Base-by-base conservation (phyloP, 2,113 vertebrate species). In the Anolis sagrei region DNA sequence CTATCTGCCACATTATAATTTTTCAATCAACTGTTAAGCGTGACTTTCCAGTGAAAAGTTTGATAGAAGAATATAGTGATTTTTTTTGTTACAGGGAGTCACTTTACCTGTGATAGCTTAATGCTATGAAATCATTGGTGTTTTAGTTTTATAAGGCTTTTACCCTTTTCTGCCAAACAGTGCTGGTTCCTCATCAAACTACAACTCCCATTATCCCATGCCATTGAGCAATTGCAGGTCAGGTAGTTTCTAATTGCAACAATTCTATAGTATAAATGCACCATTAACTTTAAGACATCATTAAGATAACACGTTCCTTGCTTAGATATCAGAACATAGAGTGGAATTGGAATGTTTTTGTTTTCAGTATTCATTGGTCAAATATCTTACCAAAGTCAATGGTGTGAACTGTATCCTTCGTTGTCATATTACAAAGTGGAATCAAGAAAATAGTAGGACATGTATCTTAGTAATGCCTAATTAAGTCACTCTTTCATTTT, bases 341-440 rank as follows among this genome's bases (percentile, higher is more conserved):
- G 2, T 49, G 4, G 54, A 1, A 83, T 21, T 92, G 90, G 44
- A 79, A 68, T 82, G 34, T 72, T 66, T 85, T 88, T 88, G 66
- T 85, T 79, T 81, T 89, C 36, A 68, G 89, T 89, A 90, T 85
- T 87, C 78, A 89, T 69, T 90, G 91, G 86, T 87, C 90, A 75
- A 86, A 89, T 58, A 23, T 84, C 61, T 29, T 76, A 62, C 51
- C 69, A 73, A 61, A 58, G 34, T 32, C 84, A 69, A 89, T 76
- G 84, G 68, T 73, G 39, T 13, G 1, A 34, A 89, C 78, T 92
- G 89, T 87, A 44, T 82, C 39, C 75, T 93, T 82, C 87, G 58
- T 61, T 8, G 0, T 80, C 64, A 81, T 91, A 95, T 87, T 14
- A 64, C 88, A 83, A 62, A 62, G 23, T 19, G 51, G 64, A 44